A percentile compares a stretch with the other conserved stretches of the same genome.
phyloP scores from a whole-genome alignment of 1,140 invertebrate species.

The Zaprionus ghesquierei region DNA sequence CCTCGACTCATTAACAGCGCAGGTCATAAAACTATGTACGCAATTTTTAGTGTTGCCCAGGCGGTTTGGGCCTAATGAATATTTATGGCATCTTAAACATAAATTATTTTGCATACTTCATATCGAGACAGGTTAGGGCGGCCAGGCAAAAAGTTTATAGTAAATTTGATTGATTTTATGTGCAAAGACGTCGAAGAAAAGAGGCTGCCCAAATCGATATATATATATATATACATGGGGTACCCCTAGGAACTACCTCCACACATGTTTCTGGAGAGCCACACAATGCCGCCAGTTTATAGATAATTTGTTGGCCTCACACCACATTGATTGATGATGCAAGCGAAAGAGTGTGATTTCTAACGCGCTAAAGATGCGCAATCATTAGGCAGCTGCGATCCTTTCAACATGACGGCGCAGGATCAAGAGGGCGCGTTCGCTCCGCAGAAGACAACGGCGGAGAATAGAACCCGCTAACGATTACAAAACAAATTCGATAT shows the following conservation, averaged over 20 bases:
- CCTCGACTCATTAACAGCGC: conserved; percentile 61
- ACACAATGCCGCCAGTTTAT: conserved; percentile 47
- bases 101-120: conserved; percentile 73
- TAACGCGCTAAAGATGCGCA: conserved; percentile 69
- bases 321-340: conserved; percentile 59
- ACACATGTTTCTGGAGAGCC: conserved; percentile 17
- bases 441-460: background rate
- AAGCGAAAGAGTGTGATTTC: conserved; percentile 61
- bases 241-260: too few relatives aligned
- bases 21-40: conserved; percentile 66
- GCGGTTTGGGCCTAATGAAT: conserved; percentile 64
- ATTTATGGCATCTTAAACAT: conserved; percentile 75
- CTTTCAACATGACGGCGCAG: conserved; percentile 76
- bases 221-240: background rate
- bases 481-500: conserved; percentile 78
- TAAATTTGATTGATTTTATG: conserved; percentile 81
- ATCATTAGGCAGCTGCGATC: conserved; percentile 79
- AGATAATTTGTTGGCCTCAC: conserved; percentile 63
- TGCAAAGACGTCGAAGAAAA: conserved; percentile 11
- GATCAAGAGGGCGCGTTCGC: conserved; percentile 70
- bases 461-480: conserved; percentile 46
- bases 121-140: conserved; percentile 51
- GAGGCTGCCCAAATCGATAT: background rate
- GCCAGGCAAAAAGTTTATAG: conserved; percentile 63
- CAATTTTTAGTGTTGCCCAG: conserved; percentile 44